phyloP scores from a whole-genome alignment of 2,888 invertebrate species.

The Anaspis maculata region DNA sequence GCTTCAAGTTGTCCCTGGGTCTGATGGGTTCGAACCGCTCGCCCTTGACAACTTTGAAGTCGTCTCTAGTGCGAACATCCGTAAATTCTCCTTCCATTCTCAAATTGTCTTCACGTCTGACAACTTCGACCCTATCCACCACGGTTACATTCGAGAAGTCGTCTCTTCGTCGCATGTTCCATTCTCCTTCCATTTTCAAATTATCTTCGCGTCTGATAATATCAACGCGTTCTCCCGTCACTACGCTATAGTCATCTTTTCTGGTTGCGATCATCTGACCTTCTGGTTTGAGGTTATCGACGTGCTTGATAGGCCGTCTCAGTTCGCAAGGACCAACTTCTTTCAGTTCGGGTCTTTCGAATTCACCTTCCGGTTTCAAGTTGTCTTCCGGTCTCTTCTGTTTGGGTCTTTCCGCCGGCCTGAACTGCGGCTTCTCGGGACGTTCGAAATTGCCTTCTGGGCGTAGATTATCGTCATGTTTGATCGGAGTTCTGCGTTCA shows the following conservation, averaged over 20 bases:
- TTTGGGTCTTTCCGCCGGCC: constrained; percentile 32
- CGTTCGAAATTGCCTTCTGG: constrained; percentile 44
- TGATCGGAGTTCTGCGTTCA: constrained; percentile 33
- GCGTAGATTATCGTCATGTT: constrained; percentile 36
- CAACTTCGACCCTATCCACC: constrained; percentile 54
- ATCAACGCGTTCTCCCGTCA: constrained; percentile 52
- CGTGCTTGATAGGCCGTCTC: constrained; percentile 43
- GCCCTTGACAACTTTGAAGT: constrained; percentile 46
- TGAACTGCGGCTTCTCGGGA: constrained; percentile 26
- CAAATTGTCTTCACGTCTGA: constrained; percentile 58
- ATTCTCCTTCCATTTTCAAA: constrained; percentile 56
- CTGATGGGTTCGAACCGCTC: constrained; percentile 54
- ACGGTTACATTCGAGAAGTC: constrained; percentile 41
- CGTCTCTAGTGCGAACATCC: constrained; percentile 41
- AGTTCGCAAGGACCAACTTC: constrained; percentile 44
- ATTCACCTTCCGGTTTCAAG: constrained; percentile 47
- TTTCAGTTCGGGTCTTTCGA: constrained; percentile 41
- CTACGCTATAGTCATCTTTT: constrained; percentile 48
- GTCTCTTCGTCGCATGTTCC: constrained; percentile 30
- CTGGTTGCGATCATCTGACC: constrained; percentile 47
- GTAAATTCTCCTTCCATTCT: constrained; percentile 43
- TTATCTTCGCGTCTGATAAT: constrained; percentile 56
- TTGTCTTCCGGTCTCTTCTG: constrained; percentile 34
- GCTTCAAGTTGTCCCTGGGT: constrained; percentile 59
- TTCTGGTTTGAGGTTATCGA: constrained; percentile 48